A percentile compares a stretch with the other conserved stretches of the same genome.
Evolutionary conservation across 2,797 vertebrate species (phyloP).

Genomic region (Enteromius paludinosus): DNA sequence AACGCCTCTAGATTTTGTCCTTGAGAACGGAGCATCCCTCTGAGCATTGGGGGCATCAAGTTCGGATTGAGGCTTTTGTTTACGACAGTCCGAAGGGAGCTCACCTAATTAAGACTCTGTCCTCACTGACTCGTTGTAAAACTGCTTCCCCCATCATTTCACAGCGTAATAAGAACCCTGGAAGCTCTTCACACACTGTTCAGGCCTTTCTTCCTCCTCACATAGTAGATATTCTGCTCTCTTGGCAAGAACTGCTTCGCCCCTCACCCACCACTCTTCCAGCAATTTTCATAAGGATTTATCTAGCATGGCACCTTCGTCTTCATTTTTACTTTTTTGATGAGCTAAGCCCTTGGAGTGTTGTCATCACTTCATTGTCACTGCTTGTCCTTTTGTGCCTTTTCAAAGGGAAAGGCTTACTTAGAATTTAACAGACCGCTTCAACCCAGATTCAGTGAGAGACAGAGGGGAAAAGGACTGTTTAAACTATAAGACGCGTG

Average conservation of each 20-base stretch:
- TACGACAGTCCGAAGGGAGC: conserved; percentile 61
- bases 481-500: background rate
- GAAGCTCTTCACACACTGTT: conserved; percentile 51
- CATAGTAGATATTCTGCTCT: conserved; percentile 67
- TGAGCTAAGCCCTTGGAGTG: background rate
- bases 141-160: conserved; percentile 63
- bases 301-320: conserved; percentile 3
- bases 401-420: conserved; percentile 14
- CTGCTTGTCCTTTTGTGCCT: conserved; percentile 11
- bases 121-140: conserved; percentile 70
- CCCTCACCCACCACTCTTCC: conserved; percentile 26
- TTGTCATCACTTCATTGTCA: conserved; percentile 13
- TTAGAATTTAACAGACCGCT: conserved; percentile 5
- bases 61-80: conserved; percentile 34
- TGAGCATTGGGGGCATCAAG: background rate
- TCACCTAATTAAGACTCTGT: conserved; percentile 69
- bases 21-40: conserved; percentile 56
- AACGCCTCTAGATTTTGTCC: conserved; percentile 52
- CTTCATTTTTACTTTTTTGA: background rate
- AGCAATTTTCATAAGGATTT: conserved; percentile 62
- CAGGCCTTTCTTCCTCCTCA: conserved; percentile 24
- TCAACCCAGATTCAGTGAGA: background rate
- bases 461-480: too few relatives aligned
- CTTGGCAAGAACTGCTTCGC: conserved; percentile 57
- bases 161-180: conserved; percentile 55